Evolutionary conservation across 2,797 vertebrate species (phyloP).

Genomic region (Limnodromus scolopaceus): DNA sequence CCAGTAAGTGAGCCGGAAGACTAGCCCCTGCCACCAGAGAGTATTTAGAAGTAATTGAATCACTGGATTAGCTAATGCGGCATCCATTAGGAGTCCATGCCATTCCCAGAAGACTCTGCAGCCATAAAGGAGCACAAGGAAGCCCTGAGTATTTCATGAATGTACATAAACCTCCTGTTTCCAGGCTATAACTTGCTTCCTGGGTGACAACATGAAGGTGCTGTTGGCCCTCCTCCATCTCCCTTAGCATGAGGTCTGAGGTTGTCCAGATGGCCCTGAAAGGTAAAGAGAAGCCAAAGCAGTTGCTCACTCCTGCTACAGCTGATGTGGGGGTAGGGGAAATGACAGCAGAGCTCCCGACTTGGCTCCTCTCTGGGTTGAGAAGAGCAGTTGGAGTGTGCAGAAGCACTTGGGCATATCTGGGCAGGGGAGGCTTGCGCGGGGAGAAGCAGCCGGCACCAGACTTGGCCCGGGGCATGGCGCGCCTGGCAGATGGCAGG

Average conservation of each 20-base stretch:
- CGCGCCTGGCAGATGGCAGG: conserved; percentile 62
- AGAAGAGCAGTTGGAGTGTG: conserved; percentile 45
- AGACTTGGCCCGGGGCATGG: conserved; percentile 53
- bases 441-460: conserved; percentile 37
- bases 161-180: conserved; percentile 31
- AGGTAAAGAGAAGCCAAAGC: conserved; percentile 36
- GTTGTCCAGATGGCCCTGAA: conserved; percentile 54
- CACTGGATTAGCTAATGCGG: conserved; percentile 84
- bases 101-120: conserved; percentile 70
- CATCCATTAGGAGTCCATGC: conserved; percentile 79
- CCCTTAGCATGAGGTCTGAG: neutral
- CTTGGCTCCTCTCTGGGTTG: conserved; percentile 10
- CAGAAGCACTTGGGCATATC: conserved; percentile 30
- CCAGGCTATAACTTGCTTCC: conserved; percentile 24
- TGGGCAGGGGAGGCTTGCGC: neutral
- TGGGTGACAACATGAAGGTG: neutral
- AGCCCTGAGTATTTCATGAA: conserved; percentile 30
- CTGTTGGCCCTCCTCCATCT: conserved; percentile 13
- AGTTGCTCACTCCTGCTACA: conserved; percentile 29
- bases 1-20: conserved; percentile 71
- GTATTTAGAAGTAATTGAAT: conserved; percentile 81
- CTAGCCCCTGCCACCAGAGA: conserved; percentile 62
- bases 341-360: conserved; percentile 21
- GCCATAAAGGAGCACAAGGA: conserved; percentile 42
- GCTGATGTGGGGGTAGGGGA: conserved; percentile 46